phyloP scores from a whole-genome alignment of 1,140 invertebrate genomes.

The Drosophila busckii region DNA sequence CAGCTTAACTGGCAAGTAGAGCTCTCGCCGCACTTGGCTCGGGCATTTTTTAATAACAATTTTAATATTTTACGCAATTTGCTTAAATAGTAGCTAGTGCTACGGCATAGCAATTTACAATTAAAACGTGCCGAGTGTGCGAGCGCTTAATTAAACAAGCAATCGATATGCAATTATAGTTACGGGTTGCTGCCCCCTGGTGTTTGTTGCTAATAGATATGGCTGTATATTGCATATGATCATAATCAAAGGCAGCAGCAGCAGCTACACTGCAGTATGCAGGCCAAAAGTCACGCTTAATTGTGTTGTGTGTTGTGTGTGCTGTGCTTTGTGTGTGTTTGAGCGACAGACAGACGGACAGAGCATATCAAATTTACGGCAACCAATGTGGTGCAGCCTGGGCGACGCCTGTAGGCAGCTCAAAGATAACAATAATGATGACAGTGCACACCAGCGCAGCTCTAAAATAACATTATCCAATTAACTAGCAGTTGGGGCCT shows the following conservation, averaged over 20 bases:
- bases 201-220: conserved; percentile 41
- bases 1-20: too few relatives aligned
- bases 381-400: conserved; percentile 22
- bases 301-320: conserved; percentile 16
- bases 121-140: conserved; percentile 6
- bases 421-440: conserved; percentile 51
- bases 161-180: conserved; percentile 60
- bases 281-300: conserved; percentile 44
- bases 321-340: conserved; percentile 7
- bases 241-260: conserved; percentile 26
- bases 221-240: conserved; percentile 42
- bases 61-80: neutral
- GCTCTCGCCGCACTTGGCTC: too few relatives aligned
- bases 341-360: conserved; percentile 44
- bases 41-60: neutral
- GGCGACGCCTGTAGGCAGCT: neutral
- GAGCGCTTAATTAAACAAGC: conserved; percentile 50
- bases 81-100: too few relatives aligned
- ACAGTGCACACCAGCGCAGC: too few relatives aligned
- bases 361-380: conserved; percentile 73
- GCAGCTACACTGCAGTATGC: too few relatives aligned
- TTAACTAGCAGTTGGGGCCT: conserved; percentile 61
- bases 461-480: conserved; percentile 65
- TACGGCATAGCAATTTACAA: conserved; percentile 5
- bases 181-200: conserved; percentile 25